Base-by-base conservation (phyloP, 2,888 invertebrate species). In the Cosmia trapezina region DNA sequence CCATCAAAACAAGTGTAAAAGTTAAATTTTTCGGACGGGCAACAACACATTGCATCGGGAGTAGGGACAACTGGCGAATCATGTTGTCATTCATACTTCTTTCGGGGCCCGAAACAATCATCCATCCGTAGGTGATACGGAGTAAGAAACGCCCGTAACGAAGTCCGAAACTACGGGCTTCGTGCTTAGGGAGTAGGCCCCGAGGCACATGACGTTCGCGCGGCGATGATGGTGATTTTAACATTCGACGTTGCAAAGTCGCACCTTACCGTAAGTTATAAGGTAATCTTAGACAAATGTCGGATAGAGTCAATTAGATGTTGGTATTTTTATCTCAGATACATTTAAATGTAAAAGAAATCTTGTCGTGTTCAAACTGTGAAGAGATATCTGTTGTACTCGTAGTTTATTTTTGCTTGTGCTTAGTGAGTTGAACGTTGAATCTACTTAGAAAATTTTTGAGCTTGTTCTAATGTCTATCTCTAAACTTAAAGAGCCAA, bases 281-380 rank as follows among this genome's bases (percentile, higher is more conserved):
- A 81, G 71, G 86, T 86, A 86, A 86, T 86, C 83, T 83, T 85
- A 86, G 80, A 80, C 82, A 80, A 86, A 83, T 85, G 83, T 82
- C 61, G 73, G 83, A 79, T 78, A 75, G 79, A 86, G 83, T 83
- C 80, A 86, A 85, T 86, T 86, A 86, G 86, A 82, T 82, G 86
- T 79, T 80, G 76, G 86, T 86, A 85, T 85, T 86, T 84, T 86
- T 81, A 84, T 85, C 85, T 86, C 60, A 72, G 78, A 60, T 80
- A 75, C 70, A 80, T 85, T 81, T 76, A 70, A 80, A 84, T 84
- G 49, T 80, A 78, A 67, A 84, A 80, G 80, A 80, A 80, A 76
- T 76, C 76, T 82, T 73, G 67, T 75, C 69, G 71, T 79, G 76
- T 69, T 78, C 71, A 83, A 75, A 75, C 76, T 83, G 83, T 79